Evolutionary conservation across 2,888 invertebrate genomes (phyloP).

Genomic region (Diarsia mendica): DNA sequence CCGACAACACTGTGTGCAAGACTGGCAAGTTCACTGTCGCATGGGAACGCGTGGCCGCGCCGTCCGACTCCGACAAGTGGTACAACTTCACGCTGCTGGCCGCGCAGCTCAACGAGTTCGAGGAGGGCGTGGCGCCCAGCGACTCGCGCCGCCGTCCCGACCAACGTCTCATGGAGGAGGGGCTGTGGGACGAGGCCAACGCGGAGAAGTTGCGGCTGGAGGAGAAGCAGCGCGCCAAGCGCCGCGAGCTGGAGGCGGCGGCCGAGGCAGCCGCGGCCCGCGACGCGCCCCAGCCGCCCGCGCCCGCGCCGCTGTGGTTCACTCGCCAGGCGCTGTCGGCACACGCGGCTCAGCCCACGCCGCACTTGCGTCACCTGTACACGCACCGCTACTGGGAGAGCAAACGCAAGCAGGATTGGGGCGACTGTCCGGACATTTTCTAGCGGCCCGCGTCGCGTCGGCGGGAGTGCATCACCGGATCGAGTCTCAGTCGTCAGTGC

Average conservation of each 20-base stretch:
- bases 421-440: slow-evolving; percentile 97
- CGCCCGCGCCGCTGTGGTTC: slow-evolving; percentile 97
- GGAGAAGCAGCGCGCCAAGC: slow-evolving; percentile 97
- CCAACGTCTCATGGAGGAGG: slow-evolving; percentile 99
- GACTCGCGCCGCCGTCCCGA: slow-evolving; percentile 98
- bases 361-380: slow-evolving; percentile 93
- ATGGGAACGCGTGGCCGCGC: slow-evolving; percentile 96
- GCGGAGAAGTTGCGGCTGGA: slow-evolving; percentile 95
- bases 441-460: slow-evolving; percentile 74
- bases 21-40: slow-evolving; percentile 96
- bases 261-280: slow-evolving; percentile 93
- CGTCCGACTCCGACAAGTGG: slow-evolving; percentile 92
- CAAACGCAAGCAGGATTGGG: slow-evolving; percentile 97
- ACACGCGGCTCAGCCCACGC: slow-evolving; percentile 79
- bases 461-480: slow-evolving; percentile 41
- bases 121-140: slow-evolving; percentile 97
- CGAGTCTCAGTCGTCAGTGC: slow-evolving; percentile 53
- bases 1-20: slow-evolving; percentile 97
- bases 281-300: slow-evolving; percentile 91
- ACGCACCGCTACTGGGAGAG: slow-evolving; percentile 97
- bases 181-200: slow-evolving; percentile 97
- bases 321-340: slow-evolving; percentile 94
- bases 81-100: slow-evolving; percentile 99
- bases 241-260: slow-evolving; percentile 94
- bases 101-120: slow-evolving; percentile 98